Evolutionary conservation across 2,113 vertebrate species (phyloP).

Genomic region (Phaethornis superciliosus): DNA sequence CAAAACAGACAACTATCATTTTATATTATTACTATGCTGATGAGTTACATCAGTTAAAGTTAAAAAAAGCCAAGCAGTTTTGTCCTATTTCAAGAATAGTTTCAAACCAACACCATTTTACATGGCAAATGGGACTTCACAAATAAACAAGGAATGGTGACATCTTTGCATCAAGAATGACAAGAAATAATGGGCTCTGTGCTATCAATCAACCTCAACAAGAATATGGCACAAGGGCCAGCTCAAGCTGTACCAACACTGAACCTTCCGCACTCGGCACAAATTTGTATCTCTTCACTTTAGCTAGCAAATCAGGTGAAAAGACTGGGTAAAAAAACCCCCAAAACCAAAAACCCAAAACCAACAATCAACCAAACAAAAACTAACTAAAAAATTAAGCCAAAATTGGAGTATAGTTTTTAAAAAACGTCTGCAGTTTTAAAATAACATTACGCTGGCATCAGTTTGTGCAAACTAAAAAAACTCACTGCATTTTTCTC

Average conservation of each 20-base stretch:
- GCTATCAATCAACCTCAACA: conserved; percentile 80
- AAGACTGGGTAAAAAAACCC: conserved; percentile 55
- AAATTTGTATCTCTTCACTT: conserved; percentile 77
- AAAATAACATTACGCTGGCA: conserved; percentile 68
- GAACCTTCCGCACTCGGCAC: conserved; percentile 79
- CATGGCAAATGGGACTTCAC: conserved; percentile 64
- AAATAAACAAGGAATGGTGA: conserved; percentile 70
- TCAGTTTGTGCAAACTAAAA: conserved; percentile 72
- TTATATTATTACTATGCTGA: conserved; percentile 79
- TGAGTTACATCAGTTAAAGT: conserved; percentile 76
- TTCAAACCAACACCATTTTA: conserved; percentile 77
- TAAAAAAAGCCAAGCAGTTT: conserved; percentile 75
- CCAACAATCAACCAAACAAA: not conserved
- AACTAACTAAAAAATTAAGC: conserved; percentile 58
- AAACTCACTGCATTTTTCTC: conserved; percentile 55
- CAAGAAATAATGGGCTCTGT: conserved; percentile 77
- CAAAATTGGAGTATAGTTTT: conserved; percentile 54
- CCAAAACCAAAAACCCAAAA: not conserved
- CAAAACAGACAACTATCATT: conserved; percentile 76
- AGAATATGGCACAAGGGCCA: conserved; percentile 80
- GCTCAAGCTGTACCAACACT: conserved; percentile 82
- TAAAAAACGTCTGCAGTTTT: conserved; percentile 65
- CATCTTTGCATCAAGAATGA: conserved; percentile 74
- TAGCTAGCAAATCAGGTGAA: conserved; percentile 75
- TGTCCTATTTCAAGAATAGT: conserved; percentile 74